Evolutionary conservation across 1,140 invertebrate species (phyloP), one percentile per base, ranked within the genome.

Genomic region (Scylla paramamosain): DNA sequence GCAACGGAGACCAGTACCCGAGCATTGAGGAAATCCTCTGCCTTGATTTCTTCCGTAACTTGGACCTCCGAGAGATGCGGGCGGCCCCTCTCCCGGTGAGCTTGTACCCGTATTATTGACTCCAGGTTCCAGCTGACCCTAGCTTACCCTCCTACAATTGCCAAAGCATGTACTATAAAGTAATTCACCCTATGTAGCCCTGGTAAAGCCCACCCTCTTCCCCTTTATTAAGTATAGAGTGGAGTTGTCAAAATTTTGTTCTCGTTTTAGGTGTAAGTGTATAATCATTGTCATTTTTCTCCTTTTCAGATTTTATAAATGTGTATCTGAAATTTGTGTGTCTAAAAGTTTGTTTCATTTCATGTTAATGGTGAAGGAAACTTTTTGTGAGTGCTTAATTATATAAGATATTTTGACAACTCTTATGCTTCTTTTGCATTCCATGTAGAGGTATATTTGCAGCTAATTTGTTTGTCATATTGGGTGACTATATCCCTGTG

Each of bases 61-160:
- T 99, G 94, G 98, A 99, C 97, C 97, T 99, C 83, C 97, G 98
- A 92, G 98, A 99, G 97, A 98, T 99, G 97, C 97, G 98, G 96
- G 97, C 97, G 67, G 97, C 97, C 93, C 97, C 97, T 14, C 97
- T 97, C 77, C 97, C 97, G 91, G 97, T 97, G 96, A 96, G 97
- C 91, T 86, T 45, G 59, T 32, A 91, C 28, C 0, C 14, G 39
- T 84, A n/a, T 25, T 1, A 86, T 52, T 2, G 20, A 59, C 52
- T 91, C 20, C 52, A 67, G 4, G n/a, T 7, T 29, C 48, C 25
- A 45, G 31, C 59, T 77, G 46, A 14, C 20, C 29, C 90, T 31
- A 4, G 4, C 91, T n/a, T 77, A 25, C 25, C 25, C 20, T 77
- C 20, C 67, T 77, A 77, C 67, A n/a, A 20, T 25, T 77, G 67